These are phyloP conservation scores for Trichopria drosophilae DNA, from an alignment of 2,888 invertebrate genomes.

Conservation along the genomic window DNA sequence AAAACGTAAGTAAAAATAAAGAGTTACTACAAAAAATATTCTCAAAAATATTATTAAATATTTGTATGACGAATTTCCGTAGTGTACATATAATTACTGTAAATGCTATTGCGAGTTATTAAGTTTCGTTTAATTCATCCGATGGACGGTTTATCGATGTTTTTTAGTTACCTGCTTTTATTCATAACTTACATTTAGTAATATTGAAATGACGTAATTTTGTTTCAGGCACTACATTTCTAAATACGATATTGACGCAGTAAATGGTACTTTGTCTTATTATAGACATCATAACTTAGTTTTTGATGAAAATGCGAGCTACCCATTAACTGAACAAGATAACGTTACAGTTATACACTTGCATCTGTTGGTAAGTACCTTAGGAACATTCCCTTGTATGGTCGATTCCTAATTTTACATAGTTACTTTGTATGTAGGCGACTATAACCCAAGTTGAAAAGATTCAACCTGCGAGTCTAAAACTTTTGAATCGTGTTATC, in stretches of 20 bases:
- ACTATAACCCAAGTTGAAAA: conserved; percentile 12
- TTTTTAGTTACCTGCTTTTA: too few species aligned
- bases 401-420: not conserved
- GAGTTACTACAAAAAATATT: too few species aligned
- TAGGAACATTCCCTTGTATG: not conserved
- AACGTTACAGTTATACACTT: conserved; percentile 60
- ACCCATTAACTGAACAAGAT: conserved; percentile 63
- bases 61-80: too few species aligned
- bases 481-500: too few species aligned
- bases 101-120: too few species aligned
- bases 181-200: too few species aligned
- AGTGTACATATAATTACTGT: too few species aligned
- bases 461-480: conserved; percentile 5
- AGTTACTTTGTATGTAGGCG: conserved; percentile 2
- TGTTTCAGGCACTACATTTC: conserved; percentile 59
- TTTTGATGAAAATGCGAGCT: conserved; percentile 65
- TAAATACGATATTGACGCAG: conserved; percentile 59
- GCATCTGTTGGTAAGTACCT: conserved; percentile 61
- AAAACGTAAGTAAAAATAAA: too few species aligned
- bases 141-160: too few species aligned
- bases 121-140: too few species aligned
- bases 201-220: too few species aligned
- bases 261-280: conserved; percentile 63
- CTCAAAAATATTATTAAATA: too few species aligned
- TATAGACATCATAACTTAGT: conserved; percentile 58